A percentile compares a stretch with the other conserved stretches of the same genome.
These are phyloP conservation scores for Threskiornis aethiopicus DNA, from an alignment of 2,797 vertebrate genomes.

Conservation along the genomic window DNA sequence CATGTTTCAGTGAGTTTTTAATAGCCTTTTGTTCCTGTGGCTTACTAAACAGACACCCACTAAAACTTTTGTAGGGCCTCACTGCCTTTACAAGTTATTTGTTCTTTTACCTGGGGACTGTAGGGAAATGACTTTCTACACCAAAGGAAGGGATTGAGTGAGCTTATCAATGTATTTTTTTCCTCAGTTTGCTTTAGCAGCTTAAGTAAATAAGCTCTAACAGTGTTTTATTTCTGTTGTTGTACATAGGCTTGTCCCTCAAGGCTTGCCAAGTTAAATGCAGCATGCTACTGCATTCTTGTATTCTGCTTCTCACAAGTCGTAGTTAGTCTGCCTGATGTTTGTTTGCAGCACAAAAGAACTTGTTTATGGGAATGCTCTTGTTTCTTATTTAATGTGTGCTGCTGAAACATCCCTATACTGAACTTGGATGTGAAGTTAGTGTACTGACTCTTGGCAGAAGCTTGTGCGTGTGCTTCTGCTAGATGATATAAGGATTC, in stretches of 20 bases:
- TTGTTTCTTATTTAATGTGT: background rate
- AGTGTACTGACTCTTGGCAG: background rate
- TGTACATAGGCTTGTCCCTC: background rate
- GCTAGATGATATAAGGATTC: background rate
- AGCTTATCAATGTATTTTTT: background rate
- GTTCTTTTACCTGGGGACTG: constrained; percentile 35
- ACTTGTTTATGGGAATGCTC: background rate
- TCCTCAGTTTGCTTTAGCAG: background rate
- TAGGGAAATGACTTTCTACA: constrained; percentile 28
- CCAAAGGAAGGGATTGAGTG: constrained; percentile 28
- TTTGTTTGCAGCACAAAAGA: background rate
- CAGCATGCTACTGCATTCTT: background rate
- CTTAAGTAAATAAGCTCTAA: background rate
- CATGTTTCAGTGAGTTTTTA: background rate
- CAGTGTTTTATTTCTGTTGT: background rate
- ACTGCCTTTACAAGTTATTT: constrained; percentile 53
- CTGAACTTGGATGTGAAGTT: background rate
- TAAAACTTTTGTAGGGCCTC: constrained; percentile 36
- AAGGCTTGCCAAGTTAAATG: background rate
- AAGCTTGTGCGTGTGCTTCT: background rate
- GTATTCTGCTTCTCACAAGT: background rate
- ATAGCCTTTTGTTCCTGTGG: background rate
- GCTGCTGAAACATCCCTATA: background rate
- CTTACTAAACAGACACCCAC: background rate
- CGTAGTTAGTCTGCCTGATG: background rate